Evolutionary conservation across 2,113 vertebrate species (phyloP).

Genomic region (Irena cyanogastra): DNA sequence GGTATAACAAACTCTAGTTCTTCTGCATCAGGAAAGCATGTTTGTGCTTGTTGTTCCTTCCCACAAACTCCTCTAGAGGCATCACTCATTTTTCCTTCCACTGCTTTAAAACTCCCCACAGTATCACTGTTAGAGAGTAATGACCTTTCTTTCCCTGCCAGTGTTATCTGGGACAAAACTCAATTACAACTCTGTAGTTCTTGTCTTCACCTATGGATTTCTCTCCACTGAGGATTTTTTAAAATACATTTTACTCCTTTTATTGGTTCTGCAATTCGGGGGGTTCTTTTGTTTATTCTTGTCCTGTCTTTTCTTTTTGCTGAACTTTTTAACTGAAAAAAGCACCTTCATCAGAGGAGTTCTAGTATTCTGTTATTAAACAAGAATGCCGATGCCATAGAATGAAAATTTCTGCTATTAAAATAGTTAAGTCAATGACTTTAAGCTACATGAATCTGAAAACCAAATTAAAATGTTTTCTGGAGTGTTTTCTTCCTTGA

Average conservation of each 20-base stretch:
- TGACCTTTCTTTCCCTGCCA: background rate
- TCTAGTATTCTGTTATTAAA: background rate
- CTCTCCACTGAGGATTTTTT: background rate
- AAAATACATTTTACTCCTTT: background rate
- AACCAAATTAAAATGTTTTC: background rate
- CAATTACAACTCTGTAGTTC: background rate
- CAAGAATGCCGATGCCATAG: background rate
- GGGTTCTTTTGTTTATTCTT: background rate
- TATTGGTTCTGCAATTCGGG: background rate
- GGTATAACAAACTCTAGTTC: background rate
- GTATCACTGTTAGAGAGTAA: background rate
- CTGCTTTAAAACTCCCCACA: background rate
- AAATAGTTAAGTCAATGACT: background rate
- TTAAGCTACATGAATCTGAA: background rate
- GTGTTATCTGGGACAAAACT: background rate
- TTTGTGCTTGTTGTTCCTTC: background rate
- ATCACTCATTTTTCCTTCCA: background rate
- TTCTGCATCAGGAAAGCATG: background rate
- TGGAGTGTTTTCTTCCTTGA: background rate
- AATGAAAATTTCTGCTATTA: background rate
- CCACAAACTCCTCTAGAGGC: background rate
- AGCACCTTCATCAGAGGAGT: background rate
- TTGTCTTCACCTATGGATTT: background rate
- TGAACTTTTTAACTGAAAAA: background rate
- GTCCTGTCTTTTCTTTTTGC: background rate